Evolutionary conservation across 2,797 vertebrate genomes (phyloP), one percentile per base, ranked within the genome.

Genomic region (Lepilemur septentrionalis): DNA sequence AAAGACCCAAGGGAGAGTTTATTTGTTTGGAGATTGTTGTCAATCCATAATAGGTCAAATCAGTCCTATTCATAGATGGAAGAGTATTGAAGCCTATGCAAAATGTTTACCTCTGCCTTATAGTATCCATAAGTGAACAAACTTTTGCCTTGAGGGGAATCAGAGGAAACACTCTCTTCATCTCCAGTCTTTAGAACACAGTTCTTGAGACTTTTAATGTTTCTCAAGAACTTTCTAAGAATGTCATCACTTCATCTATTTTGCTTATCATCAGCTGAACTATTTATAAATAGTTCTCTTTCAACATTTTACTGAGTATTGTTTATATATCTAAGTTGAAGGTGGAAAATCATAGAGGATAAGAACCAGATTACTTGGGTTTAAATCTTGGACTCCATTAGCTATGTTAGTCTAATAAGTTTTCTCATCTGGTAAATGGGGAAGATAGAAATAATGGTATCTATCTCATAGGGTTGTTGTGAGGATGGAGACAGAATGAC

Each of bases 331-430:
- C n/a, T 75, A 70, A 80, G 22, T 35, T 82, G 52, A 91, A 69
- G 10, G 63, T 86, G 43, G 50, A 55, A 89, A 93, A 75, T 72
- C 32, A 85, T 17, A 89, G 82, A 93, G 30, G 63, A 52, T 41
- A 79, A 59, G 69, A 93, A 48, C 28, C 50, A 72, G 15, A 55
- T 75, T 82, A 89, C 57, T 65, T 76, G 69, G 52, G 59, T 76
- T 92, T 48, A 95, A 86, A 43, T 89, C 69, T 89, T 94, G 69
- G 41, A 13, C 17, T 95, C 20, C 89, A 14, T 55, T 72, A 82
- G 9, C 43, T 84, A 11, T 72, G 22, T 82, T 87, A 84, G 81
- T 92, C 78, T 95, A n/a, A 43, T 85, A 88, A 32, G 3, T 76
- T 73, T 95, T 87, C 20, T 91, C 59, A 48, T 69, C 11, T 87